phyloP scores from a whole-genome alignment of 37 sponge, comb jelly and placozoan genomes.

The Trichoplax adhaerens region DNA sequence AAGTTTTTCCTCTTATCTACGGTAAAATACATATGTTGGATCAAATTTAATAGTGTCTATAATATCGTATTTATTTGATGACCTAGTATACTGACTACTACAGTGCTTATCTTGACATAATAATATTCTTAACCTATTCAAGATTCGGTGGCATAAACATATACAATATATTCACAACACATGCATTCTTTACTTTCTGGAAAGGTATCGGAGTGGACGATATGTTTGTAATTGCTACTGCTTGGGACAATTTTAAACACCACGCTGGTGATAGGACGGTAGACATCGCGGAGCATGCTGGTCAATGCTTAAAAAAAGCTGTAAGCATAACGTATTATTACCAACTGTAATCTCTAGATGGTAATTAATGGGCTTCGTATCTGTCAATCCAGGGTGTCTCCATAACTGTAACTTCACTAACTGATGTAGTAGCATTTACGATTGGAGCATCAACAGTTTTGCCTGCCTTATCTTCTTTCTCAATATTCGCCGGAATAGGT shows the following conservation, averaged over 20 bases:
- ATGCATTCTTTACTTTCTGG: too few relatives aligned
- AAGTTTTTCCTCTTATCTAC: too few relatives aligned
- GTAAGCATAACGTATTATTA: conserved; percentile 2
- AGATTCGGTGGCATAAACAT: too few relatives aligned
- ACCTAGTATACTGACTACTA: too few relatives aligned
- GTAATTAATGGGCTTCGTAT: neutral
- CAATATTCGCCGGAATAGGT: conserved; percentile 15
- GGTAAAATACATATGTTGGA: too few relatives aligned
- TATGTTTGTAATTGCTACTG: conserved; percentile 14
- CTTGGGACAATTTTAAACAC: conserved; percentile 5
- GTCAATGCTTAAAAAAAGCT: conserved; percentile 1
- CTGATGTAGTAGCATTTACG: conserved; percentile 21
- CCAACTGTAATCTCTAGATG: neutral
- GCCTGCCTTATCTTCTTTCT: conserved; percentile 20
- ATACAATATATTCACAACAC: too few relatives aligned
- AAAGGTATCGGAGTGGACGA: conserved; percentile 16
- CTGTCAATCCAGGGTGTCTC: conserved; percentile 20
- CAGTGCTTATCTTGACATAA: too few relatives aligned
- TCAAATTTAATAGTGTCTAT: too few relatives aligned
- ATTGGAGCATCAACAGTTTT: conserved; percentile 21
- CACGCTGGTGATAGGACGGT: neutral
- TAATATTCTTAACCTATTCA: too few relatives aligned
- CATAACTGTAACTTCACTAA: conserved; percentile 23
- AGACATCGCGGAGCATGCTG: neutral
- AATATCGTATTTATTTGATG: too few relatives aligned